These are phyloP conservation scores for Pomacea canaliculata DNA, from an alignment of 2,888 invertebrate genomes.

Conservation along the genomic window DNA sequence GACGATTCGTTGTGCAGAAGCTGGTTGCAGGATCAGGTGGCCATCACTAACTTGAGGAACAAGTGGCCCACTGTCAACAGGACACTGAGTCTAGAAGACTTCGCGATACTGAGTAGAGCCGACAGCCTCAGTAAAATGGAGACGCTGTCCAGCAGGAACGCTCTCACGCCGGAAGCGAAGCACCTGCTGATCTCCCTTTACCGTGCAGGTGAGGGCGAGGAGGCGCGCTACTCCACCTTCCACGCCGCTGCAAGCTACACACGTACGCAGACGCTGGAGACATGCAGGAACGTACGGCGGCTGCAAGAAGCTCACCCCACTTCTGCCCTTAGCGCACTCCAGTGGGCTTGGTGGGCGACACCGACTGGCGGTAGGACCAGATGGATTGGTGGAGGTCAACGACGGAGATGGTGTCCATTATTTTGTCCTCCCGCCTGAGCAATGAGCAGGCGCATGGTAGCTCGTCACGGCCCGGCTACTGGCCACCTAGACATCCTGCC, in stretches of 20 bases:
- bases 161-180: slow-evolving; percentile 13
- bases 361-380: too few relatives aligned
- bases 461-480: too few relatives aligned
- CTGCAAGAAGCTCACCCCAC: too few relatives aligned
- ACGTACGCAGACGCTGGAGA: neutral
- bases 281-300: too few relatives aligned
- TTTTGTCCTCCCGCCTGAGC: too few relatives aligned
- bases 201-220: neutral
- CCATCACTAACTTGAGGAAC: neutral
- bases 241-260: neutral
- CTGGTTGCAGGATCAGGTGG: neutral
- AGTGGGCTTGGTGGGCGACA: too few relatives aligned
- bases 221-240: slow-evolving; percentile 21
- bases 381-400: too few relatives aligned
- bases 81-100: neutral
- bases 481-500: too few relatives aligned
- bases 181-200: neutral
- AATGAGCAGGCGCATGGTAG: too few relatives aligned
- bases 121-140: neutral
- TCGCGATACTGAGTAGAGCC: neutral
- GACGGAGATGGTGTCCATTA: too few relatives aligned
- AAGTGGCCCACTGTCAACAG: neutral
- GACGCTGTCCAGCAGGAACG: neutral
- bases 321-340: too few relatives aligned
- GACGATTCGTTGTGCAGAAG: too few relatives aligned